Base-by-base conservation (phyloP, 2,113 vertebrate species). In the Cranoglanis bouderius region DNA sequence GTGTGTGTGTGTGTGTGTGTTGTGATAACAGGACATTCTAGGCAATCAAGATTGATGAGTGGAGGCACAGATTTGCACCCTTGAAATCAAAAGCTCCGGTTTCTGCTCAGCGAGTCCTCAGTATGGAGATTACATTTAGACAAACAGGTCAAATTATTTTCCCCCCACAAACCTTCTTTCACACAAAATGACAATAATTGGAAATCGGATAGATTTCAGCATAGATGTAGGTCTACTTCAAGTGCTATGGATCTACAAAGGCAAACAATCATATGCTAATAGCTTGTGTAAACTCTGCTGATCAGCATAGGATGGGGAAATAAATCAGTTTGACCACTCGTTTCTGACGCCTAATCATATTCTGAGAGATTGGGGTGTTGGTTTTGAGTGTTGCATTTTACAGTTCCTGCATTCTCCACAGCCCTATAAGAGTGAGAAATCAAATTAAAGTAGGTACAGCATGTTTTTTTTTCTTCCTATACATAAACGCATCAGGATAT, bases 21-120 rank as follows among this genome's bases (percentile, higher is more conserved):
- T 70, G 86, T 87, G 77, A 87, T 67, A 87, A 82, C 77, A 82
- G 85, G 85, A 82, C 78, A 53, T 87, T 87, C 32, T 65, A 82
- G 86, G 63, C 78, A 87, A 87, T 87, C 78, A 87, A 67, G 86
- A 82, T 43, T 87, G 86, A 87, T 81, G 59, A 87, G 46, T 29
- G 78, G 46, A 53, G 51, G 59, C 77, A 40, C 32, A 2, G 14
- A 67, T 67, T 46, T 19, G 40, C 61, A 87, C 77, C 55, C 74
- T 78, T 70, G 32, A 67, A 87, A 87, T 53, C 59, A 38, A 82
- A 81, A 70, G 43, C 77, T 82, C 35, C 46, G 26, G 40, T 65
- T 81, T 65, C 75, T 49, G n/a, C 78, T 80, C 57, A 87, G 70
- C 51, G 16, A 57, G 49, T 29, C 8, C 59, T 87, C 63, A 70